Conservation (phyloP, 2,888 invertebrate species). For the Coenonympha glycerion region DNA sequence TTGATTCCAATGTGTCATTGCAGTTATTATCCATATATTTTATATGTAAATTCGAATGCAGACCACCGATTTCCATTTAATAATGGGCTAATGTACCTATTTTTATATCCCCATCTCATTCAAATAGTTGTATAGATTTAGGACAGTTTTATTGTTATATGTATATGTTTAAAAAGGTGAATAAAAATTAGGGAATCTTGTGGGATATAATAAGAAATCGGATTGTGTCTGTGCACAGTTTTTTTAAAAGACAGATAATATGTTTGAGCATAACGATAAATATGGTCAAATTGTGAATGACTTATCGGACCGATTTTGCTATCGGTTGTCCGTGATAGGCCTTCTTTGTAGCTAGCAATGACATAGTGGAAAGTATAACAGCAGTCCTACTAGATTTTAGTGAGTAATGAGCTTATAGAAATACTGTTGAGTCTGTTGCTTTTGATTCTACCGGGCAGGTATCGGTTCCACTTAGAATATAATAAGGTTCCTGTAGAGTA, state of each 20-base stretch:
- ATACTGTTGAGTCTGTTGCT: conserved; percentile 29
- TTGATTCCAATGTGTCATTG: conserved; percentile 48
- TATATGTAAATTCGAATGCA: no score
- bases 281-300: no score
- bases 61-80: neutral
- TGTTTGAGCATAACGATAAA: no score
- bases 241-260: no score
- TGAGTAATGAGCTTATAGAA: conserved; percentile 25
- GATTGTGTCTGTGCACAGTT: no score
- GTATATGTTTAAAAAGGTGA: no score
- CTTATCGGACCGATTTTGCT: neutral
- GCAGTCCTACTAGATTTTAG: conserved; percentile 51
- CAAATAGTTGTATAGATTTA: no score
- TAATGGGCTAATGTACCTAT: no score
- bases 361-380: conserved; percentile 39
- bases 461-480: conserved; percentile 25
- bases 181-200: no score
- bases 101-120: no score
- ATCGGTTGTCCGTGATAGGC: neutral
- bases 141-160: no score
- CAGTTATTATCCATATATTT: conserved; percentile 34
- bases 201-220: no score
- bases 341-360: conserved; percentile 39
- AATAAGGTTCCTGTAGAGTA: neutral
- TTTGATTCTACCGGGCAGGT: conserved; percentile 46